phyloP scores from a whole-genome alignment of 2,888 invertebrate species.

The Melinopterus prodromus region DNA sequence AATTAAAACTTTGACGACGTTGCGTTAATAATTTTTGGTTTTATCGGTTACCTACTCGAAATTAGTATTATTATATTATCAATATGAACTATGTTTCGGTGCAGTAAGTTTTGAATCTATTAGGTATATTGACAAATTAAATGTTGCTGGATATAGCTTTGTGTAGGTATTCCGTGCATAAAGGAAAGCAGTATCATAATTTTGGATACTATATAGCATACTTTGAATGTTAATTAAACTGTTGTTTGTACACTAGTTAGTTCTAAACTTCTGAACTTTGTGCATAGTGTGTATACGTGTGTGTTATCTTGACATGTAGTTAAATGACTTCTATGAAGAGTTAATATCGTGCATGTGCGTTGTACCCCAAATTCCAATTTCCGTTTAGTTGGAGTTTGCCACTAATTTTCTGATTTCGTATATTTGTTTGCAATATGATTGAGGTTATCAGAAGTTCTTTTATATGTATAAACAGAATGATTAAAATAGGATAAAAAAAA shows the following conservation, averaged over 20 bases:
- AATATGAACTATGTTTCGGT: too few species aligned
- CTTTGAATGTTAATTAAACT: neutral
- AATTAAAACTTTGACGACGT: too few species aligned
- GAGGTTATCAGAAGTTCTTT: too few species aligned
- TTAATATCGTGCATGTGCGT: neutral
- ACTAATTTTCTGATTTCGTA: neutral
- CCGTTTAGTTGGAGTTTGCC: neutral
- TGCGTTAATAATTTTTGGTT: too few species aligned
- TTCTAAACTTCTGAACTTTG: neutral
- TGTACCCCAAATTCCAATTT: neutral
- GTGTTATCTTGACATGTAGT: neutral
- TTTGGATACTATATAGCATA: neutral
- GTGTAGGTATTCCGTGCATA: neutral
- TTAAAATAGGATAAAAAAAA: too few species aligned
- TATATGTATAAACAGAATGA: too few species aligned
- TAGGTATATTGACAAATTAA: neutral
- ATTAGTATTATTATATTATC: too few species aligned
- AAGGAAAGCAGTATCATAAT: neutral
- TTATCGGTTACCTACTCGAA: too few species aligned
- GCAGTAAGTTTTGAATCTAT: too few species aligned
- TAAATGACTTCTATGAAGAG: neutral
- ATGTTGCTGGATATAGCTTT: neutral
- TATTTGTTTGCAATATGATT: neutral
- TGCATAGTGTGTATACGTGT: neutral
- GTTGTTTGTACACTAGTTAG: neutral